Evolutionary conservation across 2,797 vertebrate genomes (phyloP).

Genomic region (Cyclura pinguis): DNA sequence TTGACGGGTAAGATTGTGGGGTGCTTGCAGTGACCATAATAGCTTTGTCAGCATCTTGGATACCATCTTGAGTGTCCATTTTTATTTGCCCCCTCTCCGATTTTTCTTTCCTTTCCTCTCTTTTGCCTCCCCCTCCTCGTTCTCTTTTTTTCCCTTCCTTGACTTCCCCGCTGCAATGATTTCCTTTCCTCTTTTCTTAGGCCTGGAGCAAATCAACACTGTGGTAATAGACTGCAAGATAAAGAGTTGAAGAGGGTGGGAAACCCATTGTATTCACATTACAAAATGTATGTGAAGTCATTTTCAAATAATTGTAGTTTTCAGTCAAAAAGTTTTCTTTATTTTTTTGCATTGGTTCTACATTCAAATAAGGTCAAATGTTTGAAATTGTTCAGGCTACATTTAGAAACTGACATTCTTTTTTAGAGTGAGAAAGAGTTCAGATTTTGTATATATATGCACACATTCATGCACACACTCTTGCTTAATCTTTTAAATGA

Average conservation of each 20-base stretch:
- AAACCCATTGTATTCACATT: not conserved
- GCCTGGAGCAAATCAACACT: not conserved
- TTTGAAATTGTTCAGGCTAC: not conserved
- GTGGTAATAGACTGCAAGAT: not conserved
- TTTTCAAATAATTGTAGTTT: not conserved
- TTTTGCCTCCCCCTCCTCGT: not conserved
- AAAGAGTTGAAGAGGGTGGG: not conserved
- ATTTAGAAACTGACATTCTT: constrained; percentile 11
- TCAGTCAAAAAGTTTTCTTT: not conserved
- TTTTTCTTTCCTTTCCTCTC: not conserved
- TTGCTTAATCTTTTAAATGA: not conserved
- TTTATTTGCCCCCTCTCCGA: not conserved
- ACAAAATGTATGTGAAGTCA: not conserved
- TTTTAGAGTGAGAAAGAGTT: not conserved
- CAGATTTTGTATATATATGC: not conserved
- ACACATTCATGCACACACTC: too few species aligned
- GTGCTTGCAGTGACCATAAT: not conserved
- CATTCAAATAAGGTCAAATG: not conserved
- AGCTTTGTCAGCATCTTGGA: not conserved
- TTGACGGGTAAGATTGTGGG: constrained; percentile 18
- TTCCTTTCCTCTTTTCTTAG: constrained; percentile 1
- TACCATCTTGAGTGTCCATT: not conserved
- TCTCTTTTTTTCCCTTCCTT: not conserved
- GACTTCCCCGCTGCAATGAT: not conserved
- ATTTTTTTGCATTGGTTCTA: not conserved